These are phyloP conservation scores for Chloroclysta siterata DNA, from an alignment of 2,888 invertebrate species.

Conservation along the genomic window DNA sequence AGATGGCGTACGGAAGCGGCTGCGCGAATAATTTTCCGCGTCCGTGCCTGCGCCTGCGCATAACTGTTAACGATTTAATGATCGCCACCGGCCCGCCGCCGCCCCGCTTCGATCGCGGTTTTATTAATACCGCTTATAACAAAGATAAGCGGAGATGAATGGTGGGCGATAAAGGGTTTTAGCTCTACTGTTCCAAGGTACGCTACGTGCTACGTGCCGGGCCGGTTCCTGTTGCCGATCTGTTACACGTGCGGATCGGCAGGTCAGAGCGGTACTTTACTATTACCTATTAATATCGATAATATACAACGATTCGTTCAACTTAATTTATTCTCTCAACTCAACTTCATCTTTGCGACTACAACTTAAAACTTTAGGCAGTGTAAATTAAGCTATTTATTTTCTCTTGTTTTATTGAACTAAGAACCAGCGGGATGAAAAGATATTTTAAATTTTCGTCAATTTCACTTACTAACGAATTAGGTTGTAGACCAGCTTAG, in stretches of 20 bases:
- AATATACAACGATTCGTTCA: background rate
- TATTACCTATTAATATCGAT: conserved; percentile 9
- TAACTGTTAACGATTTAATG: conserved; percentile 76
- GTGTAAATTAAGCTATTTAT: too few relatives aligned
- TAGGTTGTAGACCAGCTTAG: background rate
- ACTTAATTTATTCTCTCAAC: background rate
- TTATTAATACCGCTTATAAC: conserved; percentile 33
- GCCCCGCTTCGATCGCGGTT: conserved; percentile 31
- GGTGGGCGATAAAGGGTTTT: conserved; percentile 28
- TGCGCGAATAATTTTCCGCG: conserved; percentile 79
- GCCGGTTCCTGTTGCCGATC: conserved; percentile 16
- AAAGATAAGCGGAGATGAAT: conserved; percentile 31
- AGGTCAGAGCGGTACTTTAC: conserved; percentile 15
- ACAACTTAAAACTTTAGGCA: background rate
- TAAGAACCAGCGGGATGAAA: too few relatives aligned
- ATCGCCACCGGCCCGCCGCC: conserved; percentile 50
- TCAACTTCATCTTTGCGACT: background rate
- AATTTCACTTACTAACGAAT: background rate
- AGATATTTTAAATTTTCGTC: too few relatives aligned
- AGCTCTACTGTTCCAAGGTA: conserved; percentile 15
- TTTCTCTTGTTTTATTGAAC: too few relatives aligned
- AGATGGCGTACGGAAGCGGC: conserved; percentile 62
- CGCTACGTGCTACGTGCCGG: conserved; percentile 17
- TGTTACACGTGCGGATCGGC: conserved; percentile 20
- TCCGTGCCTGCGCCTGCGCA: conserved; percentile 65